Conservation (phyloP, 2,797 vertebrate genomes). For the Spatula versicolor region DNA sequence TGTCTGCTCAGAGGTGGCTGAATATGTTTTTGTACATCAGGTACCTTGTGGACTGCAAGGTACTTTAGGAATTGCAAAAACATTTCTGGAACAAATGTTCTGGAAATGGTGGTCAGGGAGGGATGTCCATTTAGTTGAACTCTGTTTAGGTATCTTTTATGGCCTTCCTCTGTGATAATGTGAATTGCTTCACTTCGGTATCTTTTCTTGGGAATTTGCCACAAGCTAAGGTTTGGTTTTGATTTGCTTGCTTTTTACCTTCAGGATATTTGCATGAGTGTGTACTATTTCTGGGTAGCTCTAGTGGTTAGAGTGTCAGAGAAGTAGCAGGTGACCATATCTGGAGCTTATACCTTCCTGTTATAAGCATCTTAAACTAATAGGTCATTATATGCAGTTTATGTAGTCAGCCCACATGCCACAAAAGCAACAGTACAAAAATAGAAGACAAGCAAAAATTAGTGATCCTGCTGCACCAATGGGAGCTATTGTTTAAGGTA, state of each 20-base stretch:
- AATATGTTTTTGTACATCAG: background rate
- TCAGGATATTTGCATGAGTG: background rate
- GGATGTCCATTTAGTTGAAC: background rate
- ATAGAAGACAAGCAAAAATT: background rate
- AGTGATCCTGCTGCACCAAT: background rate
- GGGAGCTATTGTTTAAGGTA: background rate
- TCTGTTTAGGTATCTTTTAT: accelerated
- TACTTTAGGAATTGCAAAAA: background rate
- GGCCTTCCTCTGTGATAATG: background rate
- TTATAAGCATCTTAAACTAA: background rate
- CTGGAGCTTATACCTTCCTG: background rate
- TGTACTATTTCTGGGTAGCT: background rate
- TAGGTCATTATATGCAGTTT: background rate
- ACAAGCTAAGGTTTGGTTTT: background rate
- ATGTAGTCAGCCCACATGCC: background rate
- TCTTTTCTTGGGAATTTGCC: background rate
- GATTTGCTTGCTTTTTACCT: background rate
- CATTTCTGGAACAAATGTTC: background rate
- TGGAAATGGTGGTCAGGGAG: background rate
- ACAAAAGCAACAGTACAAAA: background rate
- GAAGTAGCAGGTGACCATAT: background rate
- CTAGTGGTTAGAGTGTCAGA: background rate
- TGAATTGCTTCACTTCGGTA: background rate
- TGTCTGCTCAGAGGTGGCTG: background rate
- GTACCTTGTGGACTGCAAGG: background rate